These are phyloP conservation scores for Paramisgurnus dabryanus DNA, from an alignment of 2,113 vertebrate species.

Conservation along the genomic window DNA sequence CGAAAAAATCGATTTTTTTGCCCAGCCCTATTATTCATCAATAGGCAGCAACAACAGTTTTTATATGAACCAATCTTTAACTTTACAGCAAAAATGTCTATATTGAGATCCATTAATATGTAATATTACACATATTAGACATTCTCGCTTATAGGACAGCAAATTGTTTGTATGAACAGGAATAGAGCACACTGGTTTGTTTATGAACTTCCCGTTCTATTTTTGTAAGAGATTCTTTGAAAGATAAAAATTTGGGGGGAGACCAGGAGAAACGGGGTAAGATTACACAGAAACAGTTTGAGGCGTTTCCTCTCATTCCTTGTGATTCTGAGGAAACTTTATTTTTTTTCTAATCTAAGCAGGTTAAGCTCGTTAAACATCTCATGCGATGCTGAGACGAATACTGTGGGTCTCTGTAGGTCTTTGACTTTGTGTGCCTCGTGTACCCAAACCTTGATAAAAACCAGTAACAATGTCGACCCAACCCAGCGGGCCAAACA, in stretches of 20 bases:
- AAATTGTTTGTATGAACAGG: background rate
- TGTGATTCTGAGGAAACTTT: constrained; percentile 25
- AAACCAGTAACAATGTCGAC: constrained; percentile 37
- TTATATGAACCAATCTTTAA: too few species aligned
- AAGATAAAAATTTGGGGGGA: constrained; percentile 26
- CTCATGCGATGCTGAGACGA: background rate
- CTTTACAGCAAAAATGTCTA: too few species aligned
- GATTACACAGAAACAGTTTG: constrained; percentile 22
- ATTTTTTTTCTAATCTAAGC: background rate
- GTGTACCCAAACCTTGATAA: constrained; percentile 31
- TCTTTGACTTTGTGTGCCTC: background rate
- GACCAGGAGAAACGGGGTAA: background rate
- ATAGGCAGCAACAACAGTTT: too few species aligned
- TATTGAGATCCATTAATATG: too few species aligned
- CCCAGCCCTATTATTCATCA: too few species aligned
- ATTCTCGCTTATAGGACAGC: too few species aligned
- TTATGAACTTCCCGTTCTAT: constrained; percentile 16
- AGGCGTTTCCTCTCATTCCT: constrained; percentile 46
- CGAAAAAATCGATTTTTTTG: too few species aligned
- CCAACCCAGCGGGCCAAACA: constrained; percentile 18
- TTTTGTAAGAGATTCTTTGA: constrained; percentile 25
- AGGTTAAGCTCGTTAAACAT: background rate
- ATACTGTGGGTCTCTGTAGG: background rate
- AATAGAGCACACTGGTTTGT: background rate
- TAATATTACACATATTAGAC: too few species aligned